Base-by-base conservation (phyloP, 2,113 vertebrate genomes). In the Agelaius tricolor region DNA sequence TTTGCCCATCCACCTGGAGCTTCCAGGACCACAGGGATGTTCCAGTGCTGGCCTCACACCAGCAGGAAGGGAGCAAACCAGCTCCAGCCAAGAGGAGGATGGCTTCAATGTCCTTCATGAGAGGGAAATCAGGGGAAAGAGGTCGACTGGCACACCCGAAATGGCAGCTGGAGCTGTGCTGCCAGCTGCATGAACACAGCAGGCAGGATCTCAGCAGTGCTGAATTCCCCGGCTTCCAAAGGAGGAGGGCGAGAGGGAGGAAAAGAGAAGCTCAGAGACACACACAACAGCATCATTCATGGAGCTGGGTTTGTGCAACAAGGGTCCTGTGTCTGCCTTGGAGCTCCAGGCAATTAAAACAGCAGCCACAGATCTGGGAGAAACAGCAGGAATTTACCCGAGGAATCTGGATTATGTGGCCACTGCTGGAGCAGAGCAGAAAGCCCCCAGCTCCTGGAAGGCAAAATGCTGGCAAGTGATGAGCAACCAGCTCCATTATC, bases 251-350 rank as follows among this genome's bases (percentile, higher is more conserved):
- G 26, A 78, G 77, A 95, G 78, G 79, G 83, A 84, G 81, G 59
- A 49, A 84, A 68, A 72, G 88, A 57, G 94, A 65, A 86, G 69
- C 94, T 88, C 79, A 2, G 89, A 90, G 93, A 47, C 90, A 44
- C 21, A 65, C 90, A 97, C 95, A 97, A 96, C 92, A 84, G 96
- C 85, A 93, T 96, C 96, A 96, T 97, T 97, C 96, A 97, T 92
- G 80, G 87, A 92, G 87, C 87, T 2, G 63, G 59, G 85, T 77
- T 43, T 54, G 35, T 81, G 72, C 86, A 96, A 97, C 93, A 97
- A 97, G 94, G 90, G 79, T 95, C 96, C 96, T 96, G 94, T 97
- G 96, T 97, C 92, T 97, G 84, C 67, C 93, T 89, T 28, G 1
- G 87, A 85, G 94, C 88, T 93, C 93, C 2, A 2, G 79, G 94